A percentile compares a stretch with the other conserved stretches of the same genome.
phyloP scores from a whole-genome alignment of 2,888 invertebrate genomes.

The Seladonia tumulorum region DNA sequence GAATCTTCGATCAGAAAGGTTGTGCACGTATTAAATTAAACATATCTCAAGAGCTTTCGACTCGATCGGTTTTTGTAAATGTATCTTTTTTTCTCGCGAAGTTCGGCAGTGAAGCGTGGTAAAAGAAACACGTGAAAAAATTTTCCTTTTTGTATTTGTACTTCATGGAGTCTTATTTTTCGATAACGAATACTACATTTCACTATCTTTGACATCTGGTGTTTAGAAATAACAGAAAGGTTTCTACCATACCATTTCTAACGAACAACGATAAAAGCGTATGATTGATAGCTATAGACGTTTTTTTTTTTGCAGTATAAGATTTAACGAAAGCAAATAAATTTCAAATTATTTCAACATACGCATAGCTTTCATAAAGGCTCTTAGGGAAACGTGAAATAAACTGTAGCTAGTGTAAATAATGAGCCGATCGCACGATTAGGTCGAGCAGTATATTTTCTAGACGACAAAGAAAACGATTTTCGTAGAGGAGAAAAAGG shows the following conservation, averaged over 20 bases:
- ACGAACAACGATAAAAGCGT: background rate
- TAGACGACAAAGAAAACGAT: conserved; percentile 25
- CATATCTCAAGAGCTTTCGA: background rate
- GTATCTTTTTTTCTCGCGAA: background rate
- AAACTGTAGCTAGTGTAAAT: conserved; percentile 52
- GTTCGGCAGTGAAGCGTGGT: conserved; percentile 5
- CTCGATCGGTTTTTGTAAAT: conserved; percentile 4
- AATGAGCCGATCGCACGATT: conserved; percentile 32
- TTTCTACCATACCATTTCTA: background rate
- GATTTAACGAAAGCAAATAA: conserved; percentile 6
- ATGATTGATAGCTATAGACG: background rate
- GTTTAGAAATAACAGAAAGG: background rate
- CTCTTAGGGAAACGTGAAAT: conserved; percentile 6
- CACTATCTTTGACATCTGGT: background rate
- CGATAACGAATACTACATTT: background rate
- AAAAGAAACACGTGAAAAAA: background rate
- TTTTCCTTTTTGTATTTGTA: conserved; percentile 41
- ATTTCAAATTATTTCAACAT: background rate
- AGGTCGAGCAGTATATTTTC: conserved; percentile 56
- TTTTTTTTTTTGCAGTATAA: background rate
- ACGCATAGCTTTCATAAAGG: background rate
- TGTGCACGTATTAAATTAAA: conserved; percentile 8
- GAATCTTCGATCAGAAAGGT: conserved; percentile 24
- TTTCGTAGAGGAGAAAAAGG: conserved; percentile 31
- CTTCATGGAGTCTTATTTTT: conserved; percentile 12